Evolutionary conservation across 2,888 invertebrate species (phyloP), one percentile per base, ranked within the genome.

Genomic region (Carabus problematicus): DNA sequence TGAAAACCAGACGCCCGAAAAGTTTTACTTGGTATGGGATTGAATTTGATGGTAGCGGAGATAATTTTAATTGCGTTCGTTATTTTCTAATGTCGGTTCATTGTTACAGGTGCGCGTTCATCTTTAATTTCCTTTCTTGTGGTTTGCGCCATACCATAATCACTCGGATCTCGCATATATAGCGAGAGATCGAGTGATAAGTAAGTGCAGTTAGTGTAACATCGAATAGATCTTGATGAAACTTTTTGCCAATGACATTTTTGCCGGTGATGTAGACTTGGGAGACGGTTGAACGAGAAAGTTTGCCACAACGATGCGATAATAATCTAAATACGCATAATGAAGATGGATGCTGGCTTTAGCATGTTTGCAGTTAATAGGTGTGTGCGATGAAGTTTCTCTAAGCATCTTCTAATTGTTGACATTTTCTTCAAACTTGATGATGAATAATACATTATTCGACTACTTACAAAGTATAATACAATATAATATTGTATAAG

Each of bases 331-430:
- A 68, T 61, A 61, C 19, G 54, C 43, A 68, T 68, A 68, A 68
- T 68, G 68, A 68, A 61, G 68, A 68, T 68, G 68, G 68, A 68
- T 68, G 49, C 47, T 68, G 18, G 43, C 49, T 68, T 68, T 68
- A 43, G 14, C 68, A 43, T 68, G 61, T 61, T 66, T 52, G 11
- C 59, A 40, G 40, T 47, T 56, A 56, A 59, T 58, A 66, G 59
- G 64, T 64, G 58, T 47, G 12, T 16, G 16, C 45, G 45, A 8
- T 43, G 11, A 66, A 66, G 49, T 58, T 66, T 66, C 40, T 56
- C 56, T 52, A 55, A 55, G 12, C 16, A 18, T 18, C 7, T 18
- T 16, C 52, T 16, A 52, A 52, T 52, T 29, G 29, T 29, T 29
- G 29, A 29, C 29, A 29, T 29, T 29, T 29, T 29, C 29, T 29